Evolutionary conservation across 2,888 invertebrate genomes (phyloP).

Genomic region (Neria commutata): DNA sequence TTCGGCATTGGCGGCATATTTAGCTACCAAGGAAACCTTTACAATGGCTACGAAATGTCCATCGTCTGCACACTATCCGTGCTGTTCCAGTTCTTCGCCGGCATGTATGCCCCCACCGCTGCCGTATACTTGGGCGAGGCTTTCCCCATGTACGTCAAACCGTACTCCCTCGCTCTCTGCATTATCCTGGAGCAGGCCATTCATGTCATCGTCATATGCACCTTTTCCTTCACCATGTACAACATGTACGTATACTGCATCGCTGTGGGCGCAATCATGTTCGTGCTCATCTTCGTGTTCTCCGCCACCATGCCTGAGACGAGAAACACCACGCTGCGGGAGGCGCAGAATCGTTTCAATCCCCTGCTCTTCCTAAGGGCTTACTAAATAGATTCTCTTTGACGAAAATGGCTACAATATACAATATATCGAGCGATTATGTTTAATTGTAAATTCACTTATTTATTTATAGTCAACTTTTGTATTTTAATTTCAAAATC

Average conservation of each 20-base stretch:
- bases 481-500: too few species aligned
- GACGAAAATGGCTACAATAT: too few species aligned
- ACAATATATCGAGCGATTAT: too few species aligned
- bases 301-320: conserved; percentile 40
- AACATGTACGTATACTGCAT: conserved; percentile 32
- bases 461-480: too few species aligned
- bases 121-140: conserved; percentile 50
- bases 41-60: conserved; percentile 27
- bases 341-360: conserved; percentile 38
- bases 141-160: conserved; percentile 45
- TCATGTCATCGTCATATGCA: conserved; percentile 39
- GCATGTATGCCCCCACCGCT: conserved; percentile 40
- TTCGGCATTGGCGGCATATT: conserved; percentile 39
- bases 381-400: conserved; percentile 29
- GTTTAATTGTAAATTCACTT: too few species aligned
- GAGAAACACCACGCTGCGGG: conserved; percentile 31
- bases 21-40: conserved; percentile 9
- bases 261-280: conserved; percentile 36
- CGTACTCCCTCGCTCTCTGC: conserved; percentile 38
- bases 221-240: neutral
- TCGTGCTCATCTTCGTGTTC: conserved; percentile 32
- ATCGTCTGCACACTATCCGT: conserved; percentile 34
- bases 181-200: conserved; percentile 45
- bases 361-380: conserved; percentile 32
- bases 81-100: conserved; percentile 46